phyloP scores from a whole-genome alignment of 2,797 vertebrate genomes.

The Yasuhikotakia modesta region DNA sequence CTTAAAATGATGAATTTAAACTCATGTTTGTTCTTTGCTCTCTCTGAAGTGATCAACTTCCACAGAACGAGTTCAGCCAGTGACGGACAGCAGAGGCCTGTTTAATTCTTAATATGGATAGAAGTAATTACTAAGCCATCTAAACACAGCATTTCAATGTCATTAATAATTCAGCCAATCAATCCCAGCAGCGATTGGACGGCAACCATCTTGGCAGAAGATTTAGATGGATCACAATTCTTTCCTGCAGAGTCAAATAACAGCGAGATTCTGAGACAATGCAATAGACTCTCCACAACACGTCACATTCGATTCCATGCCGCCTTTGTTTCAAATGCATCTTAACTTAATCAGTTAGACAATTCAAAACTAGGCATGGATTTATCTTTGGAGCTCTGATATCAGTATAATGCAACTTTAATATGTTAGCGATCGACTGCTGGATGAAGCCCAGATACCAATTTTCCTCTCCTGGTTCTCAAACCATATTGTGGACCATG shows the following conservation, averaged over 20 bases:
- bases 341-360: constrained; percentile 24
- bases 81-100: neutral
- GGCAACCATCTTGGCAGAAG: too few species aligned
- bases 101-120: too few species aligned
- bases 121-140: constrained; percentile 53
- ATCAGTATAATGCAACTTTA: constrained; percentile 29
- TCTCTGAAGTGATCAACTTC: constrained; percentile 4
- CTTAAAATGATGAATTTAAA: neutral
- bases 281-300: neutral
- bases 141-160: too few species aligned
- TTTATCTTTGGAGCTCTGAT: constrained; percentile 24
- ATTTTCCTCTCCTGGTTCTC: constrained; percentile 11
- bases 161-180: constrained; percentile 54
- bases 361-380: neutral
- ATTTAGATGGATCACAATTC: too few species aligned
- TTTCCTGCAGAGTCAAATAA: too few species aligned
- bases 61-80: constrained; percentile 12
- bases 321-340: neutral
- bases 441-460: constrained; percentile 3
- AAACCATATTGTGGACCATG: neutral
- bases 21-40: neutral
- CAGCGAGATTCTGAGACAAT: neutral
- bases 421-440: constrained; percentile 26
- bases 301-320: too few species aligned
- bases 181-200: constrained; percentile 41